Percentiles rank a stretch among this genome's conserved stretches.
Conservation (phyloP, 2,888 invertebrate genomes). For the Latrodectus hesperus region DNA sequence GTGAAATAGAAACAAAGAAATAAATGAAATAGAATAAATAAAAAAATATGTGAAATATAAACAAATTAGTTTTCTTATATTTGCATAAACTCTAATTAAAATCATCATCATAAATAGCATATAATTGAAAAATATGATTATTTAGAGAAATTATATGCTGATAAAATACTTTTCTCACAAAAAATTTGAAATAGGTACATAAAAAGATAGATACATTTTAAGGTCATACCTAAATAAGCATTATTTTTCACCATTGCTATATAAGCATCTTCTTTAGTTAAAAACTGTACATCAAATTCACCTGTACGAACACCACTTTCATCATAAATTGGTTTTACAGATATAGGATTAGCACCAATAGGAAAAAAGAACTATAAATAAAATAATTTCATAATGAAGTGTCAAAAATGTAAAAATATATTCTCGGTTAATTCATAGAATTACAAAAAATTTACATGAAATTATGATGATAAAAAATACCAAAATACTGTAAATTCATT, state of each 20-base stretch:
- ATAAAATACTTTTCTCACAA: no score
- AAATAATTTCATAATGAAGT: background rate
- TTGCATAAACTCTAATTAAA: no score
- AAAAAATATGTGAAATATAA: no score
- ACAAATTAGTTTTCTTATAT: no score
- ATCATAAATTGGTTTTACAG: slow-evolving; percentile 47
- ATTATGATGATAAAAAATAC: background rate
- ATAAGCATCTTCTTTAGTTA: slow-evolving; percentile 28
- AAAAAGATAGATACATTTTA: no score
- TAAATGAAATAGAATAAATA: no score
- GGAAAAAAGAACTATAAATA: slow-evolving; percentile 58
- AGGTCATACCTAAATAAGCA: slow-evolving; percentile 38
- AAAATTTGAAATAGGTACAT: no score
- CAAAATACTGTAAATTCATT: background rate
- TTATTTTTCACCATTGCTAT: slow-evolving; percentile 55
- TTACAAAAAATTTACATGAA: background rate
- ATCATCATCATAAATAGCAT: no score
- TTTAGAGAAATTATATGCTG: no score
- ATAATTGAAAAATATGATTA: no score
- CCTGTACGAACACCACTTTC: slow-evolving; percentile 59
- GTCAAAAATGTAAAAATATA: background rate
- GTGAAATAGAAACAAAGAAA: no score
- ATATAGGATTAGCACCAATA: slow-evolving; percentile 26
- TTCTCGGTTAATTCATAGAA: background rate
- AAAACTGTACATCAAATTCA: slow-evolving; percentile 57